Evolutionary conservation across 1,140 invertebrate species (phyloP), one percentile per base, ranked within the genome.

Genomic region (Diachasma alloeum): DNA sequence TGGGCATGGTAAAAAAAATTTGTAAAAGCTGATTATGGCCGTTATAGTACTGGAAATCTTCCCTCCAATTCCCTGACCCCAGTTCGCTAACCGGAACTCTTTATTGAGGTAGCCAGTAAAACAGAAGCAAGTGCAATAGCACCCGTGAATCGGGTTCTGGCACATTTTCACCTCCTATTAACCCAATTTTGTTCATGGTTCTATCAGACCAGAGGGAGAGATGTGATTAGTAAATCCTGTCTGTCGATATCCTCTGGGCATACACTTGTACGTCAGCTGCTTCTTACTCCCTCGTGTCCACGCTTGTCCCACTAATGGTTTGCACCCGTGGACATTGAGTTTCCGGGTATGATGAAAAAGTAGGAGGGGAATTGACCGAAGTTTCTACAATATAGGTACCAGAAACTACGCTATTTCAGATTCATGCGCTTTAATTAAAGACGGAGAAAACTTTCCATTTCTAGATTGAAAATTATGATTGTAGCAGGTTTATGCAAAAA

Each of bases 161-260:
- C 84, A 86, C 78, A 81, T 84, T 83, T 85, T 82, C 83, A 87
- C 82, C 78, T 81, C 80, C 78, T 80, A 85, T 87, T 84, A 86
- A 85, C 85, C 85, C 80, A 86, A 86, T 86, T 87, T 83, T 72
- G 80, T 80, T 63, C 59, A 70, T 74, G 72, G 37, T 71, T 66
- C 44, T 66, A 48, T 72, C 69, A 66, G 78, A 80, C 67, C 26
- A 42, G 37, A 63, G 69, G n/a, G n/a, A 26, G 78, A 44, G 73
- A 78, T 76, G 53, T 78, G 70, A 81, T 81, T 82, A 81, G 72
- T 79, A 76, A 80, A 78, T 81, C 68, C 71, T 72, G 74, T 68
- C 56, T 80, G 74, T 81, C 81, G 73, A 81, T 82, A 84, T 81
- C 77, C 76, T 48, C 77, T 59, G 19, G 37, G 48, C 59, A 44